Conservation (phyloP, 2,113 vertebrate species). For the Sorex araneus region DNA sequence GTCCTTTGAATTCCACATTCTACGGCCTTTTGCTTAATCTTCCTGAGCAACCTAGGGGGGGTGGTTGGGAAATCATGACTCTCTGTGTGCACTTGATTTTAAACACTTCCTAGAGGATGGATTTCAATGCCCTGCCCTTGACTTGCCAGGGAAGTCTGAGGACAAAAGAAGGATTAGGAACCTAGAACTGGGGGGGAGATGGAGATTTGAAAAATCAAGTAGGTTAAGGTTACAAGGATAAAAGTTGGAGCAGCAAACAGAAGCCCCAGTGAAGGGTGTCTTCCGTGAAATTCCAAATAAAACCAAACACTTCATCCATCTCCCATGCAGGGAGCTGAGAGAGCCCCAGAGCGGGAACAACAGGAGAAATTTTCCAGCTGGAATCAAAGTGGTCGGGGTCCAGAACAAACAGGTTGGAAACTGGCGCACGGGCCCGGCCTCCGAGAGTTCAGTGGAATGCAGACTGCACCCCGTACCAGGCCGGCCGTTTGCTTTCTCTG, state of each 20-base stretch:
- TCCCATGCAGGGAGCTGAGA: conserved; percentile 80
- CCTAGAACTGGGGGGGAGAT: background rate
- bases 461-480: conserved; percentile 88
- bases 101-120: conserved; percentile 37
- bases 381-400: conserved; percentile 87
- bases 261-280: conserved; percentile 61
- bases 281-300: conserved; percentile 70
- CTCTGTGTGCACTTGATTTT: conserved; percentile 7
- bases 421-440: conserved; percentile 85
- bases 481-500: conserved; percentile 90
- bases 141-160: conserved; percentile 60
- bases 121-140: conserved; percentile 62
- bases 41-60: background rate
- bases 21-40: conserved; percentile 49
- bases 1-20: conserved; percentile 17
- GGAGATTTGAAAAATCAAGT: conserved; percentile 48
- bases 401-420: conserved; percentile 88
- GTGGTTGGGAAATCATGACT: conserved; percentile 1
- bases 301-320: conserved; percentile 84
- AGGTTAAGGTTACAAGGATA: conserved; percentile 67
- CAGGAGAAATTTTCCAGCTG: conserved; percentile 85
- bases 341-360: conserved; percentile 78
- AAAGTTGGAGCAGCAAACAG: conserved; percentile 70
- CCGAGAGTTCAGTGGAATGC: conserved; percentile 89
- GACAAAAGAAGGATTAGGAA: conserved; percentile 73